A percentile compares a stretch with the other conserved stretches of the same genome.
Evolutionary conservation across 2,797 vertebrate genomes (phyloP).

Genomic region (Onychomys arenicola): DNA sequence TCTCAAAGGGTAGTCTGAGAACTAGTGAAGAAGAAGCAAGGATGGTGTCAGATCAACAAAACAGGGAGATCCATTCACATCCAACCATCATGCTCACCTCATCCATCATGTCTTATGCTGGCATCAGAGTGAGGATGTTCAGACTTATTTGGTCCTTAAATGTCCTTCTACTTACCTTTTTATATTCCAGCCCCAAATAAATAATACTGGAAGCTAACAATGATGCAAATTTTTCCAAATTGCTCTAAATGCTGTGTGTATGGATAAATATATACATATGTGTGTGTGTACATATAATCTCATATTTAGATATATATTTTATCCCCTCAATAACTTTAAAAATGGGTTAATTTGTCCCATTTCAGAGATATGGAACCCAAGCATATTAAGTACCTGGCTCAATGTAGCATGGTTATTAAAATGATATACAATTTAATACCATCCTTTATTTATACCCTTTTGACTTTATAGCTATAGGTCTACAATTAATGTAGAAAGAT

Average conservation of each 20-base stretch:
- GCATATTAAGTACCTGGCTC: neutral
- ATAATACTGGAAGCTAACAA: slow-evolving; percentile 10
- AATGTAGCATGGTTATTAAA: neutral
- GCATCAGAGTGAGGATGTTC: neutral
- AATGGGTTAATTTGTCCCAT: neutral
- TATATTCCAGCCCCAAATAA: slow-evolving; percentile 32
- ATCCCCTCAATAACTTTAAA: neutral
- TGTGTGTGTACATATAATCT: neutral
- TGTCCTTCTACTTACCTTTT: neutral
- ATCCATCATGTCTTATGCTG: neutral
- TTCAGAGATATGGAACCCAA: neutral
- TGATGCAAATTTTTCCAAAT: neutral
- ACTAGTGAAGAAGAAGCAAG: neutral
- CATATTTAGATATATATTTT: neutral
- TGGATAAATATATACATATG: neutral
- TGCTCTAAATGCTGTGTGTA: slow-evolving; percentile 15
- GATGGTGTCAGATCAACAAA: neutral
- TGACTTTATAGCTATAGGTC: neutral
- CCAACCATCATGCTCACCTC: neutral
- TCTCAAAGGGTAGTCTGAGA: neutral
- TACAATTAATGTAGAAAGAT: neutral
- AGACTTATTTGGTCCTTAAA: neutral
- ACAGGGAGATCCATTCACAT: neutral
- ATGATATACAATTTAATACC: neutral
- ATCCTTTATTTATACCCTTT: neutral